Base-by-base conservation (phyloP, 1,140 invertebrate genomes). In the Apis cerana region DNA sequence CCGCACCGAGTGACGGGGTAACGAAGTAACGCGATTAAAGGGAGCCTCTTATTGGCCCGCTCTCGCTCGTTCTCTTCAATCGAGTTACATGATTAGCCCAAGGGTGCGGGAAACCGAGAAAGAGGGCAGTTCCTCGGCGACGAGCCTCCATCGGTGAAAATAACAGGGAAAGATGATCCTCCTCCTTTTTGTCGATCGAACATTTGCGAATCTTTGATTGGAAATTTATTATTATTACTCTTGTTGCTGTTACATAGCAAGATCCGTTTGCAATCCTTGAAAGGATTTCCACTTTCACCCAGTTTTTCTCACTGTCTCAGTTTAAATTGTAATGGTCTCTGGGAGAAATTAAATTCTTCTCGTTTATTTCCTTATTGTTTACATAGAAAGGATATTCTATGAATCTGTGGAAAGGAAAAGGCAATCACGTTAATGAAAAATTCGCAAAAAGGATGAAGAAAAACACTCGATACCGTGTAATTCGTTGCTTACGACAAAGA, bases 11-110 rank as follows among this genome's bases (percentile, higher is more conserved):
- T 92, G 93, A 93, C 91, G 91, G 90, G 88, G 89, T 94, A 94
- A 94, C 91, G 92, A 94, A 92, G 91, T 93, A 94, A 94, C 89
- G 72, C 89, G 89, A 94, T 93, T 93, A 92, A 93, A 94, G 91
- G 90, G 85, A 91, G 90, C 88, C 90, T 91, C 93, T 94, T 92
- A 94, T 93, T 94, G 93, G 91, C 83, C 91, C 88, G 89, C 88
- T 89, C 88, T 89, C 86, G 90, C 89, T 93, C 89, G 88, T 91
- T 91, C 89, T 86, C 86, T 90, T 76, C 86, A 93, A 94, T 94
- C 91, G 72, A 93, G 93, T 94, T 94, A 94, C 89, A 93, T 94
- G 92, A 94, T 94, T 93, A 93, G 88, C 91, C 48, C 17, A 21
- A 13, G 21, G 43, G 78, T 12, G 75, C 27, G 65, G 61, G 54